Evolutionary conservation across 2,888 invertebrate genomes (phyloP).

Genomic region (Choristoneura rosaceana): DNA sequence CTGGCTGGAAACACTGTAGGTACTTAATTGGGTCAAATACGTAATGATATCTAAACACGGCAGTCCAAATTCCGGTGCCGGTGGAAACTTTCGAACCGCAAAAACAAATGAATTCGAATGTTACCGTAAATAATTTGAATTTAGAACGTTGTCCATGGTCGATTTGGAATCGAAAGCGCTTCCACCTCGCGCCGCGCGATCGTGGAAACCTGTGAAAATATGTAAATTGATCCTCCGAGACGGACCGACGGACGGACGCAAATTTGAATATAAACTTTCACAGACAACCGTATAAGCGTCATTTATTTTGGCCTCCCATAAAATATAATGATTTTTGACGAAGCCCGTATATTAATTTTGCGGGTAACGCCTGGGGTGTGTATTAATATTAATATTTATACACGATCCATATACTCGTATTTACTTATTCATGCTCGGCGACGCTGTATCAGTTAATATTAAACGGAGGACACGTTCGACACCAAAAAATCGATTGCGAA

Average conservation of each 20-base stretch:
- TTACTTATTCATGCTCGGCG: slow-evolving; percentile 39
- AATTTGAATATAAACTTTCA: slow-evolving; percentile 85
- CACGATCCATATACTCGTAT: slow-evolving; percentile 32
- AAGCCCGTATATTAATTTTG: slow-evolving; percentile 79
- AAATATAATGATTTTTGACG: slow-evolving; percentile 85
- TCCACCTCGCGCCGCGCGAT: slow-evolving; percentile 60
- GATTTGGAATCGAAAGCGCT: slow-evolving; percentile 37
- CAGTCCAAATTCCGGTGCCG: slow-evolving; percentile 26
- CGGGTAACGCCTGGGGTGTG: slow-evolving; percentile 64
- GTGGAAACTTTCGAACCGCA: slow-evolving; percentile 37
- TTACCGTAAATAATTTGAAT: slow-evolving; percentile 41
- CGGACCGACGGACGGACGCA: slow-evolving; percentile 78
- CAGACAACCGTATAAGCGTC: slow-evolving; percentile 77
- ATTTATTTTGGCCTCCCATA: slow-evolving; percentile 82
- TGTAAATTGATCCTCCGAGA: slow-evolving; percentile 85
- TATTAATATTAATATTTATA: slow-evolving; percentile 72
- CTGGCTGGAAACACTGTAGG: slow-evolving; percentile 31
- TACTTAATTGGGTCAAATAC: slow-evolving; percentile 39
- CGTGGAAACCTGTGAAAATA: slow-evolving; percentile 83
- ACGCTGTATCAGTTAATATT: slow-evolving; percentile 31
- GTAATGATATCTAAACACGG: slow-evolving; percentile 34
- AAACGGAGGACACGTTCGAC: slow-evolving; percentile 12
- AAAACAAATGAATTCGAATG: slow-evolving; percentile 42
- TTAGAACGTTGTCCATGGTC: slow-evolving; percentile 39
- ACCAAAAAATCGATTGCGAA: slow-evolving; percentile 10